phyloP scores from a whole-genome alignment of 1,140 invertebrate species.

The Harpegnathos saltator region DNA sequence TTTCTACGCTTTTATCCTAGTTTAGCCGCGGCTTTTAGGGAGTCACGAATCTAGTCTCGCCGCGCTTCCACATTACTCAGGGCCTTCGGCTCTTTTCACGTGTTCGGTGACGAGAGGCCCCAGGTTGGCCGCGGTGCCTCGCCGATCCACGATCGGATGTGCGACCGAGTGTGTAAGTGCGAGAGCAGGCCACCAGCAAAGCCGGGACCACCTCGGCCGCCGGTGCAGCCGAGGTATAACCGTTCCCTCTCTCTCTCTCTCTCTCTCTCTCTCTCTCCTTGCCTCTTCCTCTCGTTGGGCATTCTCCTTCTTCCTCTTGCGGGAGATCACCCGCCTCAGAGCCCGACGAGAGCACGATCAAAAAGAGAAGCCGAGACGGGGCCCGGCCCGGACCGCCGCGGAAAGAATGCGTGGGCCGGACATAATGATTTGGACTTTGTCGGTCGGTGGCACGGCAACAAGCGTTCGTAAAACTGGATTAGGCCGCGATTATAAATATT shows the following conservation, averaged over 20 bases:
- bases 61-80: constrained; percentile 18
- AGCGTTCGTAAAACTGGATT: constrained; percentile 69
- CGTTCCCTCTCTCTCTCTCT: constrained; percentile 43
- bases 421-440: constrained; percentile 83
- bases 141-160: constrained; percentile 84
- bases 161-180: constrained; percentile 86
- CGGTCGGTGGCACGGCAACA: constrained; percentile 67
- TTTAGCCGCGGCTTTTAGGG: neutral
- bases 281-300: neutral
- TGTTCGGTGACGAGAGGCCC: constrained; percentile 73
- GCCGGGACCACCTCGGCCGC: constrained; percentile 84
- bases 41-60: neutral
- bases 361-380: constrained; percentile 73
- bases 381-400: constrained; percentile 73
- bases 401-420: constrained; percentile 83
- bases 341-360: constrained; percentile 68
- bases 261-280: too few species aligned
- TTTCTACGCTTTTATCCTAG: neutral
- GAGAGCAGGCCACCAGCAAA: constrained; percentile 86
- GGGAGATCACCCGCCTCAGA: constrained; percentile 59
- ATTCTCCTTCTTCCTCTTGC: constrained; percentile 36
- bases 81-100: constrained; percentile 64
- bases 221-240: constrained; percentile 64
- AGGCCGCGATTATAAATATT: constrained; percentile 66
- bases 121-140: constrained; percentile 75